phyloP scores from a whole-genome alignment of 2,888 invertebrate genomes.

The Barypeithes pellucidus region DNA sequence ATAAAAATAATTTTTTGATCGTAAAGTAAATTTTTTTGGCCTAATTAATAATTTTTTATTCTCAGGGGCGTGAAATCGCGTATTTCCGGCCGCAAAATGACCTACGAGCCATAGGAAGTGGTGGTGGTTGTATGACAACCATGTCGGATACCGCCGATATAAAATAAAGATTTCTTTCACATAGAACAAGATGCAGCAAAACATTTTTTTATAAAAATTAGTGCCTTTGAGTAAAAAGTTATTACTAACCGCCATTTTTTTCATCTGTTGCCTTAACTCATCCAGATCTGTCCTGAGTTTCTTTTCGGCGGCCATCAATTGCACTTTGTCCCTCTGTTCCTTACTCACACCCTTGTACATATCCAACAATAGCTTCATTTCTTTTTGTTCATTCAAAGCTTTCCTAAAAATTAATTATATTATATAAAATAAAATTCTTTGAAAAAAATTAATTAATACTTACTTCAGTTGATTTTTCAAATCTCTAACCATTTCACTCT shows the following conservation, averaged over 20 bases:
- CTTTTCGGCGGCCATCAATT: constrained; percentile 95
- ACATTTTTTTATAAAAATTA: too few species aligned
- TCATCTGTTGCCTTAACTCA: constrained; percentile 88
- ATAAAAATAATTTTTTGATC: too few species aligned
- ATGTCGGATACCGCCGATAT: too few species aligned
- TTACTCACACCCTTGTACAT: constrained; percentile 99
- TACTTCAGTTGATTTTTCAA: constrained; percentile 94
- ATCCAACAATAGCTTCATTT: constrained; percentile 93
- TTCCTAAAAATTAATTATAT: constrained; percentile 75
- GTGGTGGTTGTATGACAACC: too few species aligned
- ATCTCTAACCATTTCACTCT: constrained; percentile 87
- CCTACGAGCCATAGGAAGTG: too few species aligned
- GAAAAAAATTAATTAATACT: constrained; percentile 62
- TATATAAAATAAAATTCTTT: not conserved
- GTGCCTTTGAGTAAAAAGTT: too few species aligned
- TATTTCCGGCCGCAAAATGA: too few species aligned
- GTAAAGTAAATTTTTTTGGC: too few species aligned
- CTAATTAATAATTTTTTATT: too few species aligned
- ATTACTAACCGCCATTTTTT: constrained; percentile 82
- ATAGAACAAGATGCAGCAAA: too few species aligned
- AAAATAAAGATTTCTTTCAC: too few species aligned
- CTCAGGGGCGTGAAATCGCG: too few species aligned
- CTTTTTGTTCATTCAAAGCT: constrained; percentile 93
- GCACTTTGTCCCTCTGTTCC: constrained; percentile 96
- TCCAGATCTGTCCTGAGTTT: constrained; percentile 93